Conservation (phyloP, 1,140 invertebrate species). For the Limonius californicus region DNA sequence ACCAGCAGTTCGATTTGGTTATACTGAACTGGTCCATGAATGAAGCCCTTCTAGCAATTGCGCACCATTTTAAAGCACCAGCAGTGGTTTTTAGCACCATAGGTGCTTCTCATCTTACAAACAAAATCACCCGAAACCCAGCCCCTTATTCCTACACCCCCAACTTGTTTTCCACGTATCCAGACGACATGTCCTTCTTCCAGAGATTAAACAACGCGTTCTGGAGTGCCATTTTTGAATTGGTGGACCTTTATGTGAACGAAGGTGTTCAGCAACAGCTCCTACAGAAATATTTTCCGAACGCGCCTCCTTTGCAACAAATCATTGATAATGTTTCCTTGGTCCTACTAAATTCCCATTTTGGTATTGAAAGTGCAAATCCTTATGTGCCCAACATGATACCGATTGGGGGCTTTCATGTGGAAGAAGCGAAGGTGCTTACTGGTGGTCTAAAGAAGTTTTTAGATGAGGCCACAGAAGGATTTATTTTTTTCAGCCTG, state of each 20-base stretch:
- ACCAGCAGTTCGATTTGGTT: conserved; percentile 12
- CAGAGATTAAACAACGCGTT: conserved; percentile 10
- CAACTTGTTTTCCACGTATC: conserved; percentile 2
- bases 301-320: conserved; percentile 15
- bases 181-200: conserved; percentile 19
- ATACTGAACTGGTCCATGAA: conserved; percentile 19
- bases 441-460: conserved; percentile 47
- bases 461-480: conserved; percentile 49
- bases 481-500: conserved; percentile 53
- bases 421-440: conserved; percentile 35
- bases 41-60: conserved; percentile 15
- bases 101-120: conserved; percentile 29
- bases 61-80: conserved; percentile 21
- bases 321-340: conserved; percentile 21
- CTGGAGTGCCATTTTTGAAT: background rate
- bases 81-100: conserved; percentile 31
- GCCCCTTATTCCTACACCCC: conserved; percentile 21
- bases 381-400: conserved; percentile 48
- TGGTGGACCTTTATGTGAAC: background rate
- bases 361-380: conserved; percentile 32
- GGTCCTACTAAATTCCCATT: conserved; percentile 25
- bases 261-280: conserved; percentile 9
- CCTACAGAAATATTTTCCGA: conserved; percentile 18
- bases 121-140: conserved; percentile 43
- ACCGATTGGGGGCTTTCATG: conserved; percentile 42